These are phyloP conservation scores for Drosophila anceps DNA, from an alignment of 2,888 invertebrate genomes.

Conservation along the genomic window DNA sequence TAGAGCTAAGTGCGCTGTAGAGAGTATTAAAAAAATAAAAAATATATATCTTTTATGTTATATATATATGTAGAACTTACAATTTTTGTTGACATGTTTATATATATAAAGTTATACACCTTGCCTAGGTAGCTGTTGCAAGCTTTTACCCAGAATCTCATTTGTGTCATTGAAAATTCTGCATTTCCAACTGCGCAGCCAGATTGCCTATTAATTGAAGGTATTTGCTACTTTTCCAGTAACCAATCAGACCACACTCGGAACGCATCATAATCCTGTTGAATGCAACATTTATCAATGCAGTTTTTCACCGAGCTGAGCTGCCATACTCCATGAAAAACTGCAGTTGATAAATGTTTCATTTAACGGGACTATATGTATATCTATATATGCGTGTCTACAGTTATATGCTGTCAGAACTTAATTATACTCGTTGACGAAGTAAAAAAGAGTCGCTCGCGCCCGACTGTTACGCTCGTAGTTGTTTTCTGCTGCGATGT, in stretches of 20 bases:
- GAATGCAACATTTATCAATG: not conserved
- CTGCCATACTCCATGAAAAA: not conserved
- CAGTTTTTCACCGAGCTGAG: not conserved
- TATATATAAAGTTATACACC: no score
- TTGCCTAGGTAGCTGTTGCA: not conserved
- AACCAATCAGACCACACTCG: not conserved
- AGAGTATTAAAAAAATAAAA: no score
- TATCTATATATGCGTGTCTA: no score
- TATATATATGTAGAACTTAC: no score
- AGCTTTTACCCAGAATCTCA: not conserved
- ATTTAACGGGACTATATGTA: not conserved
- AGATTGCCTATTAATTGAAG: not conserved
- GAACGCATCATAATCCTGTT: not conserved
- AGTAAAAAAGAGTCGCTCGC: not conserved
- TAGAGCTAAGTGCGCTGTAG: no score
- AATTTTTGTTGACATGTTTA: no score
- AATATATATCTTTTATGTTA: no score
- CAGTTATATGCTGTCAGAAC: not conserved
- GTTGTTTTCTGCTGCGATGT: no score
- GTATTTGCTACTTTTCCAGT: not conserved
- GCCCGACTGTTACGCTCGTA: not conserved
- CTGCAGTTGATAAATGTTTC: not conserved
- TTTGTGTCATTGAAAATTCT: not conserved
- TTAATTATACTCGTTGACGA: constrained; percentile 2
- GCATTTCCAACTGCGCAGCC: not conserved